A percentile compares a stretch with the other conserved stretches of the same genome.
Evolutionary conservation across 2,888 invertebrate genomes (phyloP).

Genomic region (Scaptomyza polygonia): DNA sequence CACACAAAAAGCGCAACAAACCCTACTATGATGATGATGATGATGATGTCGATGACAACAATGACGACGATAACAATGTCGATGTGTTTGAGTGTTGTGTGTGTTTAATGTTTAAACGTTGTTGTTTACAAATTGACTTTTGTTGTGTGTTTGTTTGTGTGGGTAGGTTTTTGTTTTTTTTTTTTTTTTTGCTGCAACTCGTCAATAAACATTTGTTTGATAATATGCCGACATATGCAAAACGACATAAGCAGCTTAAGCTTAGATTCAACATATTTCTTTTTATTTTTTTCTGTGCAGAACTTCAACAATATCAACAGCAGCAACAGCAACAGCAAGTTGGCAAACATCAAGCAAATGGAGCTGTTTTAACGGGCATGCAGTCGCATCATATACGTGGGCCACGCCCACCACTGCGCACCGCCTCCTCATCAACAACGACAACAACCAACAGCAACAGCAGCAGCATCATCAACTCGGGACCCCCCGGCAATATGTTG

Average conservation of each 20-base stretch:
- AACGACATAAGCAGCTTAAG: conserved; percentile 68
- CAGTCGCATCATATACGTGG: conserved; percentile 83
- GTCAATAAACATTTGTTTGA: conserved; percentile 65
- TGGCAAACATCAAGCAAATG: conserved; percentile 83
- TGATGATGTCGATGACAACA: conserved; percentile 33
- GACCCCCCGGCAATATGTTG: conserved; percentile 48
- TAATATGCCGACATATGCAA: conserved; percentile 75
- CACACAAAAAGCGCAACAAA: conserved; percentile 64
- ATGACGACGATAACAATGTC: conserved; percentile 24
- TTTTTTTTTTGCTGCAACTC: conserved; percentile 3
- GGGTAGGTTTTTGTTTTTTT: conserved; percentile 14
- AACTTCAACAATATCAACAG: conserved; percentile 38
- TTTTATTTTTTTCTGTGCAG: conserved; percentile 25
- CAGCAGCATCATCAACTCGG: conserved; percentile 32
- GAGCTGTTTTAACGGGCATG: conserved; percentile 78
- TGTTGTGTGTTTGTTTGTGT: conserved; percentile 16
- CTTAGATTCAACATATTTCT: conserved; percentile 3
- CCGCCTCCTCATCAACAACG: conserved; percentile 81
- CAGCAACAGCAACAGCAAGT: conserved; percentile 73
- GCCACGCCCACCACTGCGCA: conserved; percentile 84
- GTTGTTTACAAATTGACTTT: conserved; percentile 71
- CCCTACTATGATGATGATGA: conserved; percentile 3
- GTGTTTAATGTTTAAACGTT: conserved; percentile 61
- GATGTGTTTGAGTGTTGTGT: conserved; percentile 20
- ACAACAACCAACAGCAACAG: conserved; percentile 53